A percentile compares a stretch with the other conserved stretches of the same genome.
These are phyloP conservation scores for Oryctes rhinoceros DNA, from an alignment of 1,140 invertebrate genomes.

Conservation along the genomic window DNA sequence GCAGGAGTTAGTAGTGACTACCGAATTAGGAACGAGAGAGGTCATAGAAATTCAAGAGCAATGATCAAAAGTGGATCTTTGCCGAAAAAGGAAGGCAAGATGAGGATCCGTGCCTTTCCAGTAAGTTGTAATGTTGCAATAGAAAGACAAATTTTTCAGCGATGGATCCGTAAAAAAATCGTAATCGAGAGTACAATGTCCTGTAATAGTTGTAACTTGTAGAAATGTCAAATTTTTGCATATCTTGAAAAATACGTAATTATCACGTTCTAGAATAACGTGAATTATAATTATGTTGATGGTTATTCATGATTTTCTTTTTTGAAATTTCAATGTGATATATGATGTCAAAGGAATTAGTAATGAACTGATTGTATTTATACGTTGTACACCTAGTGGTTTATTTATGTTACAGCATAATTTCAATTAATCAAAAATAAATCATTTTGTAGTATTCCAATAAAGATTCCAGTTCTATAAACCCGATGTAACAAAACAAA, in stretches of 20 bases:
- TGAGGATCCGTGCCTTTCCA: constrained; percentile 96
- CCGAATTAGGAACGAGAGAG: constrained; percentile 49
- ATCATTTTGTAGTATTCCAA: neutral
- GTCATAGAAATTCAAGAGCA: constrained; percentile 50
- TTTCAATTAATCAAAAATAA: too few species aligned
- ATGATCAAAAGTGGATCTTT: constrained; percentile 78
- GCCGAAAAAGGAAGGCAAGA: constrained; percentile 92
- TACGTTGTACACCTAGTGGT: neutral
- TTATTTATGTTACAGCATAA: too few species aligned
- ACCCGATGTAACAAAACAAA: constrained; percentile 23
- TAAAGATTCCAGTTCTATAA: neutral
- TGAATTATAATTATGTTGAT: constrained; percentile 23
- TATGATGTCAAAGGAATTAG: constrained; percentile 22
- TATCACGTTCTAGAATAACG: constrained; percentile 8
- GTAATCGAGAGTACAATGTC: constrained; percentile 45
- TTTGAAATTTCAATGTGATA: constrained; percentile 15
- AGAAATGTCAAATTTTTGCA: constrained; percentile 45
- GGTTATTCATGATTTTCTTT: constrained; percentile 19
- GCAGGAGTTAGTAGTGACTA: constrained; percentile 45
- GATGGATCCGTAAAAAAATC: constrained; percentile 16
- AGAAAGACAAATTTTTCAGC: neutral
- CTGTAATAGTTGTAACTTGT: constrained; percentile 25
- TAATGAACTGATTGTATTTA: neutral
- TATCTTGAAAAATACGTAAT: constrained; percentile 35
- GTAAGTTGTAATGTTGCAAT: constrained; percentile 70